Percentiles rank a stretch among this genome's conserved stretches.
Evolutionary conservation across 2,113 vertebrate species (phyloP).

Genomic region (Pteronura brasiliensis): DNA sequence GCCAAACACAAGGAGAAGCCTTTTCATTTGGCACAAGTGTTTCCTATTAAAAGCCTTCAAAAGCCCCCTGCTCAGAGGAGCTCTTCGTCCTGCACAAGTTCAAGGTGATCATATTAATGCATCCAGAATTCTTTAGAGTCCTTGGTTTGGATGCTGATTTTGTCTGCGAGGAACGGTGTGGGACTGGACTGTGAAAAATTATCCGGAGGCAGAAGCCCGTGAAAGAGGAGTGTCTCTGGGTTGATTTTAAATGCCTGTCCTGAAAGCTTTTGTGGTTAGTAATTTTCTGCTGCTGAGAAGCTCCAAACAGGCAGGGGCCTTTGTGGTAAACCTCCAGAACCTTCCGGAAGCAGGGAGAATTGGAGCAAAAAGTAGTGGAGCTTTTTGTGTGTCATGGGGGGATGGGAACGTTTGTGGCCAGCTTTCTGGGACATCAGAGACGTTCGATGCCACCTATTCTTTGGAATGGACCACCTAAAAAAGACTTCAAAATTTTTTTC

Average conservation of each 20-base stretch:
- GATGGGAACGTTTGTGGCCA: constrained; percentile 33
- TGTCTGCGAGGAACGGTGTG: background rate
- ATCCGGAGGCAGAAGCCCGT: accelerated
- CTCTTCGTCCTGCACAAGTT: background rate
- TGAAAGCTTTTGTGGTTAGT: constrained; percentile 7
- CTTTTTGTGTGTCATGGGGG: background rate
- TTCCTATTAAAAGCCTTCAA: constrained; percentile 70
- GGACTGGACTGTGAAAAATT: accelerated
- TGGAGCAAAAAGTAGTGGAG: background rate
- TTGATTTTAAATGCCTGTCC: background rate
- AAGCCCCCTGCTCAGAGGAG: constrained; percentile 54
- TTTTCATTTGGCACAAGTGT: constrained; percentile 48
- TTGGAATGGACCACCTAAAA: background rate
- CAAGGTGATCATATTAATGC: background rate
- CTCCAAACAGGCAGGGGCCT: constrained; percentile 41
- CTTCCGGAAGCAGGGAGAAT: background rate
- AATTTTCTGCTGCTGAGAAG: constrained; percentile 65
- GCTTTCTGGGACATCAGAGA: background rate
- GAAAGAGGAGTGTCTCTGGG: background rate
- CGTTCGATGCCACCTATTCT: background rate
- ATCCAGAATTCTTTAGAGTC: accelerated
- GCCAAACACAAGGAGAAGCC: constrained; percentile 28
- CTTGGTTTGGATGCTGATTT: background rate
- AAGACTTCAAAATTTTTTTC: background rate
- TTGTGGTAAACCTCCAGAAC: constrained; percentile 48